A percentile compares a stretch with the other conserved stretches of the same genome.
phyloP scores from a whole-genome alignment of 1,140 invertebrate genomes.

The Chelonus insularis region DNA sequence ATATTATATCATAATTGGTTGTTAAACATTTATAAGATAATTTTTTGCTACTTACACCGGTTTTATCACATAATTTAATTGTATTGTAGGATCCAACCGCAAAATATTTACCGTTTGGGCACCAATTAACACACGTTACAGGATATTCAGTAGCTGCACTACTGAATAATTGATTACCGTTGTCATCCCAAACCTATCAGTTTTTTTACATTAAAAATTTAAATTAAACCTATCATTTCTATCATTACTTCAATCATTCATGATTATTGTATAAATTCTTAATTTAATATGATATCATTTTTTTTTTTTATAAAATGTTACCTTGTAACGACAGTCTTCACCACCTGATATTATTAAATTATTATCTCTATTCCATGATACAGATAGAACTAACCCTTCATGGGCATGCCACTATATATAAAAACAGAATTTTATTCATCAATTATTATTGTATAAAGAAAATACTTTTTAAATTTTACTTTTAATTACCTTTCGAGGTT shows the following conservation, averaged over 20 bases:
- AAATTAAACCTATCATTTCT: too few species aligned
- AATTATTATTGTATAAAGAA: conserved; percentile 51
- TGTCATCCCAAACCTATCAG: conserved; percentile 79
- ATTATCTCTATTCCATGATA: conserved; percentile 87
- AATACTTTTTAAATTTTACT: too few species aligned
- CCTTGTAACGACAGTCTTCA: conserved; percentile 94
- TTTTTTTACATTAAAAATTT: conserved; percentile 42
- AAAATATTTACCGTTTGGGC: conserved; percentile 87
- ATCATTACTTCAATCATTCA: too few species aligned
- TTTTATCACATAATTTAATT: conserved; percentile 88
- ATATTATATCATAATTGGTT: too few species aligned
- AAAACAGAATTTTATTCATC: conserved; percentile 12
- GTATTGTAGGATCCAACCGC: conserved; percentile 93
- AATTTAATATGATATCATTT: too few species aligned
- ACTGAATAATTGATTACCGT: conserved; percentile 82
- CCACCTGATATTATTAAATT: conserved; percentile 90
- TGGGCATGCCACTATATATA: conserved; percentile 89
- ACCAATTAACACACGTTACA: conserved; percentile 89
- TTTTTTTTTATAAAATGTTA: too few species aligned
- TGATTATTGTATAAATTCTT: too few species aligned
- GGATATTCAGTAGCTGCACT: conserved; percentile 86
- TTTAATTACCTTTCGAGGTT: conserved; percentile 82
- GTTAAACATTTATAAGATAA: too few species aligned
- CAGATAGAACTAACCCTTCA: conserved; percentile 85
- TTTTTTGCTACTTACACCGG: conserved; percentile 74